Percentiles rank a stretch among this genome's conserved stretches.
Evolutionary conservation across 2,888 invertebrate genomes (phyloP).

Genomic region (Melolontha melolontha): DNA sequence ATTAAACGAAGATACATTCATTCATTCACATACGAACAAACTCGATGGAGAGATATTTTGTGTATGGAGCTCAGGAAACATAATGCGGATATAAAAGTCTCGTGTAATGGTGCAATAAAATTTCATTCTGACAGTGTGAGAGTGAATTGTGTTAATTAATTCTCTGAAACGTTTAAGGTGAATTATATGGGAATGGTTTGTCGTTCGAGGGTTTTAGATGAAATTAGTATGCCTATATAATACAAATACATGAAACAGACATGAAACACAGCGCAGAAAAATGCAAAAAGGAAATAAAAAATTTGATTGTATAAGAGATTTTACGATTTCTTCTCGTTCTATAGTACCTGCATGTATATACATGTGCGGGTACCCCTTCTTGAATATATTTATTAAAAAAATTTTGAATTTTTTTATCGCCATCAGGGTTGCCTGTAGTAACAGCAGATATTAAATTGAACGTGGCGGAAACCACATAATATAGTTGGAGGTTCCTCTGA

Average conservation of each 20-base stretch:
- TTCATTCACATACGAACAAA: too few species aligned
- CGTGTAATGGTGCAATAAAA: conserved; percentile 26
- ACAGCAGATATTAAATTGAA: too few species aligned
- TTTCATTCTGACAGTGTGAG: conserved; percentile 28
- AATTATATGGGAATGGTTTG: conserved; percentile 35
- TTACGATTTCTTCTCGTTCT: conserved; percentile 17
- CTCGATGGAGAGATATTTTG: conserved; percentile 18
- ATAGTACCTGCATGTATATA: conserved; percentile 12
- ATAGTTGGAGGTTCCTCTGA: too few species aligned
- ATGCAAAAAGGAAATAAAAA: conserved; percentile 30
- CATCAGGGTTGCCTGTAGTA: too few species aligned
- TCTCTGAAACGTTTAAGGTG: conserved; percentile 37
- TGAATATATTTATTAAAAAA: too few species aligned
- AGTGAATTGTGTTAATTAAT: conserved; percentile 37
- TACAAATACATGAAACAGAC: conserved; percentile 21
- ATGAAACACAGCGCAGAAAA: conserved; percentile 7
- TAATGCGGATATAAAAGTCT: conserved; percentile 31
- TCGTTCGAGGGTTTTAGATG: conserved; percentile 18
- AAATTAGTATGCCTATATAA: conserved; percentile 4
- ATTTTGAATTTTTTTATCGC: too few species aligned
- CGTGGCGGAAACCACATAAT: too few species aligned
- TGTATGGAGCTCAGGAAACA: conserved; percentile 20
- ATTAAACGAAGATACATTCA: too few species aligned
- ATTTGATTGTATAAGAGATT: conserved; percentile 32
- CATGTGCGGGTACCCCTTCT: too few species aligned